Conservation (phyloP, 2,113 vertebrate genomes). For the Accipiter cooperii region DNA sequence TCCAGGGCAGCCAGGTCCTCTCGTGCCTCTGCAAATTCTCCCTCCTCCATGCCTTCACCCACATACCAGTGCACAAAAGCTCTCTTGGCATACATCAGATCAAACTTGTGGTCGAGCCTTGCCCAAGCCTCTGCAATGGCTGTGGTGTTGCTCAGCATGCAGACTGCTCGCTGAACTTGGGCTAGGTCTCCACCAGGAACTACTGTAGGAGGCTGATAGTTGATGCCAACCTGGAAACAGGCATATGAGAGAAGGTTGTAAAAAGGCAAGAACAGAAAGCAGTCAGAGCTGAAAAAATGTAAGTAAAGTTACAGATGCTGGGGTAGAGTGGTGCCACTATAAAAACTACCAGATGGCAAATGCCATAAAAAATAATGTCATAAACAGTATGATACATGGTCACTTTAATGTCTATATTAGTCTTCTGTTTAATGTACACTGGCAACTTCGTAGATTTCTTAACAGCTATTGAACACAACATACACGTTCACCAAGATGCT, state of each 20-base stretch:
- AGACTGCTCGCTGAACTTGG: constrained; percentile 74
- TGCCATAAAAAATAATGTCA: background rate
- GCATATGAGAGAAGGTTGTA: background rate
- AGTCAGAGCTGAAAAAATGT: background rate
- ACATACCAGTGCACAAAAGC: constrained; percentile 83
- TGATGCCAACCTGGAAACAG: constrained; percentile 74
- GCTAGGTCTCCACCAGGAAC: constrained; percentile 77
- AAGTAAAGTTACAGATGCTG: background rate
- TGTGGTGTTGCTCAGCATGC: constrained; percentile 81
- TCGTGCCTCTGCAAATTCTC: constrained; percentile 78
- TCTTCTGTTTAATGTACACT: background rate
- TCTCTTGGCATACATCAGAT: constrained; percentile 80
- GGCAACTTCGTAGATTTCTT: background rate
- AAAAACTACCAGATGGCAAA: background rate
- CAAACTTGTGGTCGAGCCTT: constrained; percentile 77
- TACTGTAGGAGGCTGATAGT: constrained; percentile 77
- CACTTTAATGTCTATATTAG: background rate
- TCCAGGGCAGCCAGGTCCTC: constrained; percentile 81
- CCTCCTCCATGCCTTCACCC: constrained; percentile 81
- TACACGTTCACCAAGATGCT: background rate
- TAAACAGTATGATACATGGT: background rate
- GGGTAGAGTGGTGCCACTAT: background rate
- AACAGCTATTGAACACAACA: background rate
- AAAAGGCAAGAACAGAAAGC: background rate
- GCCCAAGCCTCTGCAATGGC: constrained; percentile 80